Base-by-base conservation (phyloP, 2,888 invertebrate species). In the Callosobruchus maculatus region DNA sequence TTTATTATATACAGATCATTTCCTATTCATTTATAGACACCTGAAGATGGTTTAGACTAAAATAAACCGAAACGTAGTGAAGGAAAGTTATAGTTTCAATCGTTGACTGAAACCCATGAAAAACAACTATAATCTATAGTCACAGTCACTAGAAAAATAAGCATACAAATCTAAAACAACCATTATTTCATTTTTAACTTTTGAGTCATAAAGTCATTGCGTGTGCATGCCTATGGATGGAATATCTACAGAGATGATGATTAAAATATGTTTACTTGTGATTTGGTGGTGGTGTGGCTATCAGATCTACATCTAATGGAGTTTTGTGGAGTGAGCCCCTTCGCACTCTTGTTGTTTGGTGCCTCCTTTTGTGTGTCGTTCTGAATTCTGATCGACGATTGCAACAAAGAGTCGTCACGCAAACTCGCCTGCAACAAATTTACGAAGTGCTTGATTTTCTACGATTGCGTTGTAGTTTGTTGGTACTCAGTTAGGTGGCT, bases 361-460 rank as follows among this genome's bases (percentile, higher is more conserved):
- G 90, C 86, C 81, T 92, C 93, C 30, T 92, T 92, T 83, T 94
- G 94, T 0, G 94, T 94, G 83, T 94, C 93, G 84, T 94, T 94
- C 84, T 93, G 92, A 81, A 94, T 94, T 77, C 92, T 90, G 7
- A 91, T 90, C 4, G 91, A 89, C 68, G 90, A 89, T 68, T 92
- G 87, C 7, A 92, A 88, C 7, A 91, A 86, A 80, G 92, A 91
- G 79, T 91, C 90, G 83, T 91, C 91, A 73, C 90, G 86, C 31
- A 90, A 84, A 79, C 86, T 86, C 68, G 85, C 85, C 87, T 87
- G 80, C 78, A 84, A 83, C 49, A 49, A 49, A 49, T 49, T 49
- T 49, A 49, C 49, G 49, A 49, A 49, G 49, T 49, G 49, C 49
- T 49, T 49, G 49, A 49, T 13, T 49, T 18, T 49, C 49, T 49